A percentile compares a stretch with the other conserved stretches of the same genome.
These are phyloP conservation scores for Peucedramus taeniatus DNA, from an alignment of 2,113 vertebrate species.

Conservation along the genomic window DNA sequence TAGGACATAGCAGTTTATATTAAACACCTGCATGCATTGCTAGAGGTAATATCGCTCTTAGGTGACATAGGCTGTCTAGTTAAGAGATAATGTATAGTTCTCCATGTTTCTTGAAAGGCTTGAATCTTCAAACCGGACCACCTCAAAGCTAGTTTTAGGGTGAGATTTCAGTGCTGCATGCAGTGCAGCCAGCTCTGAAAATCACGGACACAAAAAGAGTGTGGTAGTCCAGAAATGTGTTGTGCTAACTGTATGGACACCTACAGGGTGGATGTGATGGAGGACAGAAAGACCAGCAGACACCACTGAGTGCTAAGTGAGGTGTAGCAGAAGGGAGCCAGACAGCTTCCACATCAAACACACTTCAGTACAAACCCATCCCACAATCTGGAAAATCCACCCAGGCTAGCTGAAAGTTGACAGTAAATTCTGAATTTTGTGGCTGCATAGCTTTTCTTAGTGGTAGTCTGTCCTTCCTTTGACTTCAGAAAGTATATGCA, in stretches of 20 bases:
- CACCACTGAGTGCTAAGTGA: not conserved
- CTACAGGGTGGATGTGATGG: not conserved
- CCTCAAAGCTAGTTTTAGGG: not conserved
- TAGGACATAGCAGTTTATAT: not conserved
- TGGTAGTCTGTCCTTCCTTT: not conserved
- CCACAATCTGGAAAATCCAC: not conserved
- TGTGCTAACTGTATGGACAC: not conserved
- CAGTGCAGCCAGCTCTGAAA: not conserved
- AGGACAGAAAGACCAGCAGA: not conserved
- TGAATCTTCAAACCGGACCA: not conserved
- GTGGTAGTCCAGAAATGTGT: not conserved
- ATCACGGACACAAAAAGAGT: not conserved
- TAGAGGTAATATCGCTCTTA: not conserved
- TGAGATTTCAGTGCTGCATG: not conserved
- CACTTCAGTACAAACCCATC: not conserved
- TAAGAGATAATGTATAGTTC: not conserved
- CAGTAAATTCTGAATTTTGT: not conserved
- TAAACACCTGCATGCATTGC: not conserved
- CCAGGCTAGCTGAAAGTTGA: not conserved
- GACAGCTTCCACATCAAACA: not conserved
- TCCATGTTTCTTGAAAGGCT: not conserved
- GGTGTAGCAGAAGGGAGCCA: not conserved
- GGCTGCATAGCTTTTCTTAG: not conserved
- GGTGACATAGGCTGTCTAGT: not conserved
- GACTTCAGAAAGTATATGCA: not conserved